These are phyloP conservation scores for Deilephila porcellus DNA, from an alignment of 2,888 invertebrate genomes.

Conservation along the genomic window DNA sequence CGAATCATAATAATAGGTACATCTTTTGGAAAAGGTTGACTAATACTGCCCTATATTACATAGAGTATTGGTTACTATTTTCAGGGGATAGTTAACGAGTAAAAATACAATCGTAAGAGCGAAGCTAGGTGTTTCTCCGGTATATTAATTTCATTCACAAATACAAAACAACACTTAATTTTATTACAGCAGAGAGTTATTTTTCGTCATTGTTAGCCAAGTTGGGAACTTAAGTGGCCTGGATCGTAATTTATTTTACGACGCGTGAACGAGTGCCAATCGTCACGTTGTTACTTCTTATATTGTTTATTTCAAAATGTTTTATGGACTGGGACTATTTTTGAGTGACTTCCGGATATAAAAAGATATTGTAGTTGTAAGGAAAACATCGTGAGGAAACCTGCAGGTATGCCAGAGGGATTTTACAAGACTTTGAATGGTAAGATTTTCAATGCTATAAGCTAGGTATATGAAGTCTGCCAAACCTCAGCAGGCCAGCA, in stretches of 20 bases:
- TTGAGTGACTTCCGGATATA: neutral
- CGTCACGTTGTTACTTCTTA: neutral
- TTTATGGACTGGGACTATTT: constrained; percentile 1
- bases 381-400: neutral
- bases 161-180: neutral
- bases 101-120: too few species aligned
- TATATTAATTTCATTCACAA: too few species aligned
- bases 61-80: too few species aligned
- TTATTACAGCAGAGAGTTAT: constrained; percentile 8
- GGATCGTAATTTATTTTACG: constrained; percentile 12
- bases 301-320: constrained; percentile 23
- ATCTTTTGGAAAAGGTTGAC: too few species aligned
- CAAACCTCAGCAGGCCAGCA: too few species aligned
- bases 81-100: too few species aligned
- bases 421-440: neutral
- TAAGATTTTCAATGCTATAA: too few species aligned
- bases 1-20: too few species aligned
- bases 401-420: neutral
- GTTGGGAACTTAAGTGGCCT: constrained; percentile 21
- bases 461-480: too few species aligned
- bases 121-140: too few species aligned
- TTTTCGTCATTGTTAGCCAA: constrained; percentile 18
- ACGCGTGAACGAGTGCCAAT: neutral
- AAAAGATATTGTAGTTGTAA: neutral
- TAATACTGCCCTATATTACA: too few species aligned